Evolutionary conservation across 2,113 vertebrate species (phyloP).

Genomic region (Sturnus vulgaris): DNA sequence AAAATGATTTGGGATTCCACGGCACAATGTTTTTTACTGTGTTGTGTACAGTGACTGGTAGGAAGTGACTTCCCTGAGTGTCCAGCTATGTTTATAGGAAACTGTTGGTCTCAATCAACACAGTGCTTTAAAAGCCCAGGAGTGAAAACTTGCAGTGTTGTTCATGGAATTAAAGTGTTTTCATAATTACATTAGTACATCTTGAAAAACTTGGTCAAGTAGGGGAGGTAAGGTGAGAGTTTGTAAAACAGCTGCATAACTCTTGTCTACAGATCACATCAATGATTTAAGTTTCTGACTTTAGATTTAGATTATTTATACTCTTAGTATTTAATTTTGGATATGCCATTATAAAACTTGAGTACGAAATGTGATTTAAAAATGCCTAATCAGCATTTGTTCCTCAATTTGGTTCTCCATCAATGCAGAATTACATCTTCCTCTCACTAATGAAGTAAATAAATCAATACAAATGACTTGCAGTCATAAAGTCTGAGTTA

Average conservation of each 20-base stretch:
- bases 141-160: neutral
- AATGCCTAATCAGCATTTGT: neutral
- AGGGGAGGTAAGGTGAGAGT: neutral
- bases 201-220: neutral
- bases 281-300: neutral
- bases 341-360: neutral
- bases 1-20: neutral
- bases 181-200: neutral
- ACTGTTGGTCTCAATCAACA: neutral
- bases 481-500: slow-evolving; percentile 7
- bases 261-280: neutral
- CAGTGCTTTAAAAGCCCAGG: neutral
- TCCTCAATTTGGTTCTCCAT: neutral
- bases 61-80: neutral
- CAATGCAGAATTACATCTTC: slow-evolving; percentile 12
- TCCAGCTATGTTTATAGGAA: neutral
- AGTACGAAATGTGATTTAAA: neutral
- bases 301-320: neutral
- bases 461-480: slow-evolving; percentile 23
- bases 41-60: neutral
- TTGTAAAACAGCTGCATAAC: neutral
- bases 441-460: slow-evolving; percentile 12
- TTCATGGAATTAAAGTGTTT: neutral
- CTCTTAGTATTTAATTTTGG: neutral
- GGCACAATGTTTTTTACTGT: neutral